phyloP scores from a whole-genome alignment of 1,140 invertebrate genomes.

The Trichogramma pretiosum region DNA sequence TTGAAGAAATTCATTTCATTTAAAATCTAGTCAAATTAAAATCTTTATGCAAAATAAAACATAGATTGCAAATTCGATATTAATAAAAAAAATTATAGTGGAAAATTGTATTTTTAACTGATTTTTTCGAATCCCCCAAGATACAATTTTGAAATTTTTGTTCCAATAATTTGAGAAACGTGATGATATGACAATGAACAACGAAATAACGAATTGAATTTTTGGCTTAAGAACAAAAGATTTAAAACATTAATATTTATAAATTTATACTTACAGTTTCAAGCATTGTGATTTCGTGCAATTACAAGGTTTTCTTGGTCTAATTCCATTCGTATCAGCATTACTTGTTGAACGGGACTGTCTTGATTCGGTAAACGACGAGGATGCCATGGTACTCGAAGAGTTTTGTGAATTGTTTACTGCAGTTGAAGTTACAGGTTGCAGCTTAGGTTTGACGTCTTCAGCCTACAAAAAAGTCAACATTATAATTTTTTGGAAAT shows the following conservation, averaged over 20 bases:
- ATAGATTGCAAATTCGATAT: no score
- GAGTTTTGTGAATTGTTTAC: constrained; percentile 34
- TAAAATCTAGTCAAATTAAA: no score
- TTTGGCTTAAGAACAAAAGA: no score
- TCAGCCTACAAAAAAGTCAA: constrained; percentile 24
- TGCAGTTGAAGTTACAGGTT: constrained; percentile 30
- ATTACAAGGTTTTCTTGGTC: constrained; percentile 91
- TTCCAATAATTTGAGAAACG: no score
- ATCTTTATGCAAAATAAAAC: no score
- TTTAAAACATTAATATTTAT: neutral
- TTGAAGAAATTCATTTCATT: no score
- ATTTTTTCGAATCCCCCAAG: no score
- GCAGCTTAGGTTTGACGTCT: constrained; percentile 33
- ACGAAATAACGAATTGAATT: no score
- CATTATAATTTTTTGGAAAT: constrained; percentile 18
- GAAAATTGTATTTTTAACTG: no score
- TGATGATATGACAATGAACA: no score
- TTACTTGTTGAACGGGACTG: constrained; percentile 30
- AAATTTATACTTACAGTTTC: constrained; percentile 66
- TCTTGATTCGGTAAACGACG: constrained; percentile 30
- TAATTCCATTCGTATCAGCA: constrained; percentile 58
- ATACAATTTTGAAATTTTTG: no score
- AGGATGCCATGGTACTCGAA: constrained; percentile 30
- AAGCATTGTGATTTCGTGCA: constrained; percentile 98
- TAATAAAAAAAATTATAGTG: no score